Evolutionary conservation across 2,888 invertebrate species (phyloP), one percentile per base, ranked within the genome.

Genomic region (Oscheius sp.): DNA sequence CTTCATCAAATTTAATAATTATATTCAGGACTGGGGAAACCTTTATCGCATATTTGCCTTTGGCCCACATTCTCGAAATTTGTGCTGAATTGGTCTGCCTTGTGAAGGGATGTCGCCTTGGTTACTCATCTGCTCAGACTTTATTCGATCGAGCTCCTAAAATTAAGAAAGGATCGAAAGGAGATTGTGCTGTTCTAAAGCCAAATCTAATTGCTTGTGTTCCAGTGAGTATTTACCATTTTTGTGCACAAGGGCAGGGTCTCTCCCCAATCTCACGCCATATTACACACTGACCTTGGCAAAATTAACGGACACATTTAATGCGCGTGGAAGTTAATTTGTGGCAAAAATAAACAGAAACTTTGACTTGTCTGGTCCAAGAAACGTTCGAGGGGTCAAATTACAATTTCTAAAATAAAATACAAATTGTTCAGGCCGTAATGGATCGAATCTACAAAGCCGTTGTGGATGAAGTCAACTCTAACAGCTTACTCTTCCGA

Each of bases 361-460:
- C n/a, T n/a, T n/a, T n/a, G n/a, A n/a, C n/a, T n/a, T n/a, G n/a
- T n/a, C n/a, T n/a, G n/a, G n/a, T n/a, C n/a, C n/a, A n/a, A n/a
- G n/a, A n/a, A n/a, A n/a, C n/a, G n/a, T n/a, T n/a, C n/a, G n/a
- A n/a, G n/a, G n/a, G n/a, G n/a, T n/a, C n/a, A n/a, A n/a, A n/a
- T n/a, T n/a, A n/a, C n/a, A n/a, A n/a, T n/a, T 27, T 64, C 53
- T 45, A 66, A 25, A 48, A 53, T n/a, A 8, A 17, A 25, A 39
- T 83, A n/a, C n/a, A n/a, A n/a, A n/a, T n/a, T n/a, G n/a, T n/a
- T 8, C 89, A 95, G 93, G 90, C 96, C 64, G 96, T 98, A 82
- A 91, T 97, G 90, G 97, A 97, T 89, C 92, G 97, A 84, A 93
- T 98, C 87, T 95, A 95, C 86, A 98, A 98, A 89, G 94, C 93